Evolutionary conservation across 2,113 vertebrate species (phyloP).

Genomic region (Lagopus leucura): DNA sequence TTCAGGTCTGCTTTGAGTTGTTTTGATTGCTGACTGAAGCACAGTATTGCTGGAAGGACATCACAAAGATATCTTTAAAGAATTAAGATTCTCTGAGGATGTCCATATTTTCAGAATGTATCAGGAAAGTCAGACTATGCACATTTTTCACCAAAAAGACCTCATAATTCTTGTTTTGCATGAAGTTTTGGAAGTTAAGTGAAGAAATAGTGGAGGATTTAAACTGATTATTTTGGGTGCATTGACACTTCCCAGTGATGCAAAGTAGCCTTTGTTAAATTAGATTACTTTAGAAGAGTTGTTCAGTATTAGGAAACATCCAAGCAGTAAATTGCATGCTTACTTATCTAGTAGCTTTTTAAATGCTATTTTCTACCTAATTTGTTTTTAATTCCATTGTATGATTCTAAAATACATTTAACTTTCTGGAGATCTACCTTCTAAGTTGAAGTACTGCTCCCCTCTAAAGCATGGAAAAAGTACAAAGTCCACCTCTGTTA

Average conservation of each 20-base stretch:
- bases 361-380: background rate
- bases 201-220: background rate
- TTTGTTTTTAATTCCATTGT: background rate
- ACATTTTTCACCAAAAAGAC: background rate
- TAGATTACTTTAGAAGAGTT: background rate
- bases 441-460: background rate
- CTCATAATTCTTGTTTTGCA: background rate
- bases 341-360: background rate
- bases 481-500: background rate
- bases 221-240: background rate
- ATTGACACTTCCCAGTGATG: background rate
- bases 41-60: background rate
- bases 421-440: background rate
- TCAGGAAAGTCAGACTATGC: background rate
- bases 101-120: background rate
- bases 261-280: background rate
- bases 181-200: background rate
- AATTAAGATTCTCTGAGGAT: background rate
- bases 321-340: background rate
- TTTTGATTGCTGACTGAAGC: constrained; percentile 19
- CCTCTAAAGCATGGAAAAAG: background rate
- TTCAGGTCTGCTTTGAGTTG: background rate
- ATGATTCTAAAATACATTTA: background rate
- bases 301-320: background rate
- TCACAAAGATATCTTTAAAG: background rate